Evolutionary conservation across 2,888 invertebrate species (phyloP).

Genomic region (Diarsia mendica): DNA sequence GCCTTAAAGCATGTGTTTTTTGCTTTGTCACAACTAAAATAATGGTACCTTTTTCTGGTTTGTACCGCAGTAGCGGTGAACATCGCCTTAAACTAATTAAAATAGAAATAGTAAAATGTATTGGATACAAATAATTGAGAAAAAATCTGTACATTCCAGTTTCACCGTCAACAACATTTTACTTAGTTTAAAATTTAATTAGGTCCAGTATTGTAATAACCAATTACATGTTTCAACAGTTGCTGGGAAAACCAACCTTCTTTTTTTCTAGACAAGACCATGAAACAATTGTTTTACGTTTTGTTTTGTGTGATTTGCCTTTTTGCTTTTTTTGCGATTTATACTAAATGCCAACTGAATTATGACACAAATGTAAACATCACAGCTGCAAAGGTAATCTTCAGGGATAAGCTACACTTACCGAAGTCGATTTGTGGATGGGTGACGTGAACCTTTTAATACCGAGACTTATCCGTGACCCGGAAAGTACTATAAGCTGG

Average conservation of each 20-base stretch:
- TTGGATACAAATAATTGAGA: neutral
- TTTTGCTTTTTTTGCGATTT: neutral
- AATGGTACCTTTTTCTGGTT: too few species aligned
- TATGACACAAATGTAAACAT: neutral
- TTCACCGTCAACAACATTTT: slow-evolving; percentile 4
- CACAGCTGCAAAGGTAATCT: neutral
- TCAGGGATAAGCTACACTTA: neutral
- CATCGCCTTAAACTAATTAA: too few species aligned
- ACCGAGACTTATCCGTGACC: too few species aligned
- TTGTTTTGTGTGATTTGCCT: neutral
- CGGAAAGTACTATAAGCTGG: too few species aligned
- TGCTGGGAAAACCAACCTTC: slow-evolving; percentile 5
- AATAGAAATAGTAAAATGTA: neutral
- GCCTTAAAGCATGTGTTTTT: too few species aligned
- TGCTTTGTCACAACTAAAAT: too few species aligned
- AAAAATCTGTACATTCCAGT: slow-evolving; percentile 5
- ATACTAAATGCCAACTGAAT: neutral
- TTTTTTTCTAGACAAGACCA: slow-evolving; percentile 24
- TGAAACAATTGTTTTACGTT: neutral
- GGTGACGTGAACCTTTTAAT: too few species aligned
- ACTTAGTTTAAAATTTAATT: slow-evolving; percentile 21
- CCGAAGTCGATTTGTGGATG: too few species aligned
- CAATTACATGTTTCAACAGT: slow-evolving; percentile 29
- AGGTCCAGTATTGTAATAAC: slow-evolving; percentile 34
- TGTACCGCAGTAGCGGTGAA: too few species aligned